phyloP scores from a whole-genome alignment of 2,797 vertebrate genomes.

The Pagetopsis macropterus region DNA sequence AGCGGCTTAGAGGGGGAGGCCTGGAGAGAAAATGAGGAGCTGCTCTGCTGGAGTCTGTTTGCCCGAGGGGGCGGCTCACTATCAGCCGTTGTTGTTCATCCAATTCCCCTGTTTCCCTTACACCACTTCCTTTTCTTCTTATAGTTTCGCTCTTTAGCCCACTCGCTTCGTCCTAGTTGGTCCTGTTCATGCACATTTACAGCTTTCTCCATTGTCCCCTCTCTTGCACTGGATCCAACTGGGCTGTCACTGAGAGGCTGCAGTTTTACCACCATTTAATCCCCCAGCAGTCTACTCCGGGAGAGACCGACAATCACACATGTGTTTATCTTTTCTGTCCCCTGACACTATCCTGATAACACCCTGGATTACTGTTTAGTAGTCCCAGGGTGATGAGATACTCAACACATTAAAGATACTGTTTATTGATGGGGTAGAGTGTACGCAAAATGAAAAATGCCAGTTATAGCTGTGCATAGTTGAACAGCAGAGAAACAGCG shows the following conservation, averaged over 20 bases:
- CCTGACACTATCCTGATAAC: constrained; percentile 31
- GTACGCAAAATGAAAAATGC: neutral
- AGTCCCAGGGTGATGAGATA: constrained; percentile 13
- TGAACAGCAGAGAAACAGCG: neutral
- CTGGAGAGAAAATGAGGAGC: constrained; percentile 69
- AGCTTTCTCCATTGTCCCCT: constrained; percentile 8
- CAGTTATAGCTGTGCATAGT: constrained; percentile 1
- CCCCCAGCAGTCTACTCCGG: constrained; percentile 19
- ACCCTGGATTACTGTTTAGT: neutral
- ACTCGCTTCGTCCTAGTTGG: constrained; percentile 17
- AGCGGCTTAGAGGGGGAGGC: constrained; percentile 37
- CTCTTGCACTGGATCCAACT: constrained; percentile 4
- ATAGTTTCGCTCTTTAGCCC: constrained; percentile 26
- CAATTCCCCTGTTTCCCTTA: constrained; percentile 43
- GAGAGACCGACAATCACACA: constrained; percentile 20
- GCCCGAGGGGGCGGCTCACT: constrained; percentile 64
- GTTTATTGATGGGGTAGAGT: constrained; percentile 24
- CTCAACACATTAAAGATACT: constrained; percentile 10
- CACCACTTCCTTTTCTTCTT: constrained; percentile 44
- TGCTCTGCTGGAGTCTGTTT: constrained; percentile 56
- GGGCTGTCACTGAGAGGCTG: constrained; percentile 33
- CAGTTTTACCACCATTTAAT: constrained; percentile 40
- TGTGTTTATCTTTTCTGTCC: constrained; percentile 40
- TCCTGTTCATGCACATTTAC: constrained; percentile 26
- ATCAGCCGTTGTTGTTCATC: constrained; percentile 60